These are phyloP conservation scores for Phengaris alcon DNA, from an alignment of 2,888 invertebrate species.

Conservation along the genomic window DNA sequence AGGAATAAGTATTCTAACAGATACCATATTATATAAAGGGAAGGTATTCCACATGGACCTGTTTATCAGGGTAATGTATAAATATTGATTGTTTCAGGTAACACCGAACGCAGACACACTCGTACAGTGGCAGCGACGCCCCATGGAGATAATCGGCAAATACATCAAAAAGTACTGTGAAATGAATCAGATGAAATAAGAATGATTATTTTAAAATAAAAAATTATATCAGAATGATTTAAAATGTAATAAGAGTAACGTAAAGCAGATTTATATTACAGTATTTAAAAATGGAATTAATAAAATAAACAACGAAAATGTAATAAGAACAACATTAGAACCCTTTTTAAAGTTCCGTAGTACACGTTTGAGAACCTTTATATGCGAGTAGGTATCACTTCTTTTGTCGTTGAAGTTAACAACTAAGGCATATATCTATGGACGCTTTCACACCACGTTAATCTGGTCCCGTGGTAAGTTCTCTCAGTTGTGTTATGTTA, in stretches of 20 bases:
- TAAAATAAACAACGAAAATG: background rate
- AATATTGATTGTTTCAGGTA: constrained; percentile 67
- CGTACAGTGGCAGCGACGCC: constrained; percentile 82
- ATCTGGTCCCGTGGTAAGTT: too few relatives aligned
- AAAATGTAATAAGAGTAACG: background rate
- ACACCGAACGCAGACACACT: constrained; percentile 77
- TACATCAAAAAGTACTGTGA: constrained; percentile 77
- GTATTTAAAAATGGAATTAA: background rate
- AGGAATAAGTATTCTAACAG: too few relatives aligned
- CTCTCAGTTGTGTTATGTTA: too few relatives aligned
- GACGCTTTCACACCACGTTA: too few relatives aligned
- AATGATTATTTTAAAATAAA: background rate
- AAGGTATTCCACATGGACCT: background rate
- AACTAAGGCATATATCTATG: too few relatives aligned
- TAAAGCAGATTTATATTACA: background rate
- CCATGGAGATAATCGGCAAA: constrained; percentile 81
- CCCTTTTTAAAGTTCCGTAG: background rate
- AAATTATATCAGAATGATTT: background rate
- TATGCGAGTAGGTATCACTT: too few relatives aligned
- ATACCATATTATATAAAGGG: too few relatives aligned
- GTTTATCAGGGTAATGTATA: background rate
- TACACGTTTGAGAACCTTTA: too few relatives aligned
- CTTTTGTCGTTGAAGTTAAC: too few relatives aligned
- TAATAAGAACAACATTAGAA: background rate
- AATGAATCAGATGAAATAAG: constrained; percentile 25